phyloP scores from a whole-genome alignment of 2,797 vertebrate species.

The Betta splendens region DNA sequence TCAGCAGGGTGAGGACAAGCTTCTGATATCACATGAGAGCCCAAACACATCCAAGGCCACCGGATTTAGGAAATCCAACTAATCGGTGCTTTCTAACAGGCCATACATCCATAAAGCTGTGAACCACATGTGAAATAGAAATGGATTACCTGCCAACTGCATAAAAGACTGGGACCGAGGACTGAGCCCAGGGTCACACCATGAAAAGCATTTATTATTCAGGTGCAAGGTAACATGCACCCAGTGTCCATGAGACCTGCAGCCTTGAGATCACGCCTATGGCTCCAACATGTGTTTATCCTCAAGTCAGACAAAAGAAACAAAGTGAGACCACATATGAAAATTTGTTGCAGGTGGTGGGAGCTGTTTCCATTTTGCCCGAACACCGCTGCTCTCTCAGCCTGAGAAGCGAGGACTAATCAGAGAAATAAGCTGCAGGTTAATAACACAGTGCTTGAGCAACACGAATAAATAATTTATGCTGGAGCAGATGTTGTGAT shows the following conservation, averaged over 20 bases:
- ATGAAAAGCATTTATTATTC: no score
- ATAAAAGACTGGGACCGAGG: background rate
- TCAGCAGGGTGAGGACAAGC: conserved; percentile 85
- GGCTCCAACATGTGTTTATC: background rate
- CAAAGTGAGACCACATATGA: background rate
- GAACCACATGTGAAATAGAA: no score
- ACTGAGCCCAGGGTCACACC: background rate
- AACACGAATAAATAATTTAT: background rate
- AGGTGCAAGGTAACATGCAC: no score
- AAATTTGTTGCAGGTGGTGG: background rate
- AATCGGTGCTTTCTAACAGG: no score
- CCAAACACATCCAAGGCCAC: no score
- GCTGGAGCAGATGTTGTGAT: conserved; percentile 10
- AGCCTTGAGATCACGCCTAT: no score
- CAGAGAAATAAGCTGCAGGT: conserved; percentile 2
- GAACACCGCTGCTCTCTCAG: background rate
- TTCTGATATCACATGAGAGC: no score
- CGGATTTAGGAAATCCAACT: no score
- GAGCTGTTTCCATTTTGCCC: background rate
- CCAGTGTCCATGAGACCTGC: no score
- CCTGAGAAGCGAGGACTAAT: conserved; percentile 23
- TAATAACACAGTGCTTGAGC: background rate
- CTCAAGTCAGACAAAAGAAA: background rate
- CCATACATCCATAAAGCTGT: no score
- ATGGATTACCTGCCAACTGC: no score